Evolutionary conservation across 2,888 invertebrate genomes (phyloP), one percentile per base, ranked within the genome.

Genomic region (Pedicia rivosa): DNA sequence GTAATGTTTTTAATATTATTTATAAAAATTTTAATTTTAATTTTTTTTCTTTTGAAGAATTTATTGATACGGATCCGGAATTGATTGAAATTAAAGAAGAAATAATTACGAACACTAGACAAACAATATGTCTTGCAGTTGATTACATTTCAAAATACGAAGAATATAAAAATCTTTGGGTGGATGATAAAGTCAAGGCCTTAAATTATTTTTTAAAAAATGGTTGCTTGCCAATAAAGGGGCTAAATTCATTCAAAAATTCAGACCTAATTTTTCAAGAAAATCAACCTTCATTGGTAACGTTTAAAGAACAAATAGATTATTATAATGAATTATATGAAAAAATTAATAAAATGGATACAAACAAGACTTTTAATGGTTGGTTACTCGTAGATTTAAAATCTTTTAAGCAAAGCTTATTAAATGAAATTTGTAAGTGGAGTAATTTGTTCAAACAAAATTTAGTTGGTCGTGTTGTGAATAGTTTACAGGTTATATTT

Each of bases 391-490:
- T 92, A 4, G 79, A 91, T 49, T 63, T 84, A 33, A 71, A 70
- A 40, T 76, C 81, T 1, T 75, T 94, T 46, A 82, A 88, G 48
- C 80, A 81, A 50, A 72, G 75, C 1, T 73, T 94, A 13, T 68
- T 91, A 43, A 84, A 83, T 54, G 74, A 75, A 17, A 74, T 90
- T 42, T 79, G 82, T 53, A 79, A 84, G 51, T 92, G 92, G 91
- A 78, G 83, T 39, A 79, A 81, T 51, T 66, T 90, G 46, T 87
- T 81, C 52, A 91, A 91, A 51, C 74, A 80, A 49, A 78, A 91
- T 62, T 67, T 94, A 7, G 77, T 83, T 44, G 73, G 86, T 47
- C 73, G 77, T 43, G 90, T 92, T 1, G 73, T 77, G 33, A 71
- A 52, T 37, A 52, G 53, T 4, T n/a, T n/a, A n/a, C n/a, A n/a